A percentile compares a stretch with the other conserved stretches of the same genome.
phyloP scores from a whole-genome alignment of 1,140 invertebrate genomes.

The Lethrus apterus region DNA sequence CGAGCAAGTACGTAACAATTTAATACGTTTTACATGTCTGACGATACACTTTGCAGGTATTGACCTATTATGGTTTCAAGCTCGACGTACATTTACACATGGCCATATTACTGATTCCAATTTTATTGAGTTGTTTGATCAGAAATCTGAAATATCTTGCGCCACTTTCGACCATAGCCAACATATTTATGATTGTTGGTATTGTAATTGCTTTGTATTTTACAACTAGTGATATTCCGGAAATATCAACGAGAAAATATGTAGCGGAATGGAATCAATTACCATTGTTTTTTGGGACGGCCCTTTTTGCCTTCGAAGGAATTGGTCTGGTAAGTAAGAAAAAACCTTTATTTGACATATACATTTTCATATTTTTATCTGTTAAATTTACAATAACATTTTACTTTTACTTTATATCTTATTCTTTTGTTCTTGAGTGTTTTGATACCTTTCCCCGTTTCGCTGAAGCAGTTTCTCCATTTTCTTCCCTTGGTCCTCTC shows the following conservation, averaged over 20 bases:
- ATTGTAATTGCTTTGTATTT: slow-evolving; percentile 64
- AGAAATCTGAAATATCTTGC: slow-evolving; percentile 67
- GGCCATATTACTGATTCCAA: slow-evolving; percentile 60
- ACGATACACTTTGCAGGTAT: slow-evolving; percentile 47
- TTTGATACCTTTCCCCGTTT: too few species aligned
- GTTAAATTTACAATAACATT: too few species aligned
- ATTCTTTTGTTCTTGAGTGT: too few species aligned
- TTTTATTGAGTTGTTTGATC: slow-evolving; percentile 66
- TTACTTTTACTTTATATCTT: too few species aligned
- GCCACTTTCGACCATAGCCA: slow-evolving; percentile 62
- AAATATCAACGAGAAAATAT: slow-evolving; percentile 29
- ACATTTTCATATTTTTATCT: too few species aligned
- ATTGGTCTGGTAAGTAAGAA: slow-evolving; percentile 64
- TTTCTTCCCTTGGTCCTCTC: too few species aligned
- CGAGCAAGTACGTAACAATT: slow-evolving; percentile 53
- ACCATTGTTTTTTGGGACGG: slow-evolving; percentile 67
- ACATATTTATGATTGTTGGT: slow-evolving; percentile 58
- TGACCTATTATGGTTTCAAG: slow-evolving; percentile 51
- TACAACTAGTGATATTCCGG: slow-evolving; percentile 58
- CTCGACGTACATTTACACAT: slow-evolving; percentile 61
- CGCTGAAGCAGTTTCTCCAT: too few species aligned
- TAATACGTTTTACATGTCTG: neutral
- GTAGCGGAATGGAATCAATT: slow-evolving; percentile 46
- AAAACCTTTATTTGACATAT: slow-evolving; percentile 31
- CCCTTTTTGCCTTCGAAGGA: slow-evolving; percentile 72